phyloP scores from a whole-genome alignment of 1,140 invertebrate genomes.

The Euura lappo region DNA sequence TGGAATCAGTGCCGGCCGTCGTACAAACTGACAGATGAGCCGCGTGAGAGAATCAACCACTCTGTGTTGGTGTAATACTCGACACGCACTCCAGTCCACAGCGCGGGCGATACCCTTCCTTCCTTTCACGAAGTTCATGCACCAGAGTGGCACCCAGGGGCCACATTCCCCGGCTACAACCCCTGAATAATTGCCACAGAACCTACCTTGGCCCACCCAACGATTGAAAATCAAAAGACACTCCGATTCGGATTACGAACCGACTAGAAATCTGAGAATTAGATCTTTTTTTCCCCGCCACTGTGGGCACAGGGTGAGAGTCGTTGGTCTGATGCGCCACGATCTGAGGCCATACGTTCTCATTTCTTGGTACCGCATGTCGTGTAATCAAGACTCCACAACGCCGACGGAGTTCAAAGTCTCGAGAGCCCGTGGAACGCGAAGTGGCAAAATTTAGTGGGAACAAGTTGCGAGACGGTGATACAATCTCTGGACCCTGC shows the following conservation, averaged over 20 bases:
- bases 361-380: background rate
- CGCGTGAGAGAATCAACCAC: background rate
- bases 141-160: background rate
- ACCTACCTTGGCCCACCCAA: slow-evolving; percentile 8
- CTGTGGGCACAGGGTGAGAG: background rate
- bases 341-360: slow-evolving; percentile 1
- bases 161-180: background rate
- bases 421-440: background rate
- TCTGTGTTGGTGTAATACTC: background rate
- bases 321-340: background rate
- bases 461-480: background rate
- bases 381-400: background rate
- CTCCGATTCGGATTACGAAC: too few species aligned
- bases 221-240: slow-evolving; percentile 16
- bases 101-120: background rate
- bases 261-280: too few species aligned
- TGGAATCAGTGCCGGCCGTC: slow-evolving; percentile 9
- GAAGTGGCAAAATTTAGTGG: background rate
- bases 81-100: background rate
- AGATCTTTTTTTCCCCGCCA: background rate
- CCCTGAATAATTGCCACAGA: slow-evolving; percentile 10
- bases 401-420: background rate
- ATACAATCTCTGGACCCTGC: background rate
- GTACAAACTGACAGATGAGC: background rate
- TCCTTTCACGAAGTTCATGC: background rate